These are phyloP conservation scores for Denticeps clupeoides DNA, from an alignment of 2,797 vertebrate genomes.

Conservation along the genomic window DNA sequence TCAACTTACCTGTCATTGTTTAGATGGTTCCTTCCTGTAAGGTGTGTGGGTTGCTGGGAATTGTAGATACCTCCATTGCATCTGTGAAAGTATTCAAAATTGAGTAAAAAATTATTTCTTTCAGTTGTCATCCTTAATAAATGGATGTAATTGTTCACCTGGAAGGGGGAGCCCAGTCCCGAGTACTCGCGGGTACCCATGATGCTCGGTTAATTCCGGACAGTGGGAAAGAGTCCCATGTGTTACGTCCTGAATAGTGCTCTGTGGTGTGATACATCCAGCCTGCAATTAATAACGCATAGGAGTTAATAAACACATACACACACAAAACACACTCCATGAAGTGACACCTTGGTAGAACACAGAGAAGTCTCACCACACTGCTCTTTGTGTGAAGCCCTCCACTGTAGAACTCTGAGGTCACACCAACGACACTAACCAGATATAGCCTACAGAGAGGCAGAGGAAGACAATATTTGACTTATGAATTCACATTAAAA, in stretches of 20 bases:
- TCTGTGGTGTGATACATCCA: conserved; percentile 92
- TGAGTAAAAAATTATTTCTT: neutral
- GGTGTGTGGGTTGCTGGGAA: conserved; percentile 56
- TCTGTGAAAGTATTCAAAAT: conserved; percentile 51
- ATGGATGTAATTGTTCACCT: conserved; percentile 57
- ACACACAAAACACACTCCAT: neutral
- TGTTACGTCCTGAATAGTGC: conserved; percentile 78
- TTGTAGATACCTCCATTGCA: conserved; percentile 68
- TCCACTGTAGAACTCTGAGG: conserved; percentile 54
- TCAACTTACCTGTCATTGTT: conserved; percentile 63
- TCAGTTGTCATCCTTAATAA: neutral
- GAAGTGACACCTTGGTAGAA: neutral
- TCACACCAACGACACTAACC: conserved; percentile 22
- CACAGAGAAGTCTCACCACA: conserved; percentile 42
- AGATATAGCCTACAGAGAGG: no score
- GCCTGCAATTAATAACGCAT: conserved; percentile 49
- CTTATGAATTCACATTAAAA: no score
- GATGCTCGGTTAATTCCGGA: conserved; percentile 71
- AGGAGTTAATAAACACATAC: neutral
- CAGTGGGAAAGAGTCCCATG: conserved; percentile 76
- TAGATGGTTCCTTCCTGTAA: conserved; percentile 49
- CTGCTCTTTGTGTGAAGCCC: conserved; percentile 50
- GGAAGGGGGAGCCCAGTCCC: conserved; percentile 69
- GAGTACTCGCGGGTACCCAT: conserved; percentile 69
- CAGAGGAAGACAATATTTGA: no score